phyloP scores from a whole-genome alignment of 1,140 invertebrate species.

The Danaus plexippus region DNA sequence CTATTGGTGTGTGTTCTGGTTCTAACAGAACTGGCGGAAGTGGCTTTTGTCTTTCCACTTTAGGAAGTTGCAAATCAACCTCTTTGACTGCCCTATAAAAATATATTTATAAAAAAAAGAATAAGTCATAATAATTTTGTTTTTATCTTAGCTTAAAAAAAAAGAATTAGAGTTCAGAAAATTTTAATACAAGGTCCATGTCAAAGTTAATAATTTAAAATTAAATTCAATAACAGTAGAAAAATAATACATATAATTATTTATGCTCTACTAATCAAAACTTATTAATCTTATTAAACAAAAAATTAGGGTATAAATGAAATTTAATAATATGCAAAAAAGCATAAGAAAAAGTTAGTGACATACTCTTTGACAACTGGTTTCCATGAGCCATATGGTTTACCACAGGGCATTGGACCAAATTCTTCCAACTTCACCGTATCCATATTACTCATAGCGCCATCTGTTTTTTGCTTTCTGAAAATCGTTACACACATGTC shows the following conservation, averaged over 20 bases:
- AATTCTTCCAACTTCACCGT: conserved; percentile 16
- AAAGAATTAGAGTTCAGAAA: conserved; percentile 7
- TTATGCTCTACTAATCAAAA: no score
- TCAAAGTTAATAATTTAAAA: no score
- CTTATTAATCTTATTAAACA: no score
- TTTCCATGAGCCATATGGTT: conserved; percentile 79
- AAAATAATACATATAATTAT: no score
- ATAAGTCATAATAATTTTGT: no score
- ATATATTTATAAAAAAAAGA: conserved; percentile 1
- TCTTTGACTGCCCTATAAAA: conserved; percentile 30
- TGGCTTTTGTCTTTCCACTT: conserved; percentile 37
- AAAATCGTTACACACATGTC: conserved; percentile 15
- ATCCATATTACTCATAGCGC: conserved; percentile 39
- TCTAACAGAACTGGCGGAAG: conserved; percentile 47
- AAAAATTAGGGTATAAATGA: no score
- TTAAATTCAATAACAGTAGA: no score
- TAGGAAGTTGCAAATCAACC: conserved; percentile 53
- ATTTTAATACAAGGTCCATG: not conserved
- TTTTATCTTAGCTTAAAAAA: not conserved
- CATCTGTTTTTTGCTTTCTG: conserved; percentile 51
- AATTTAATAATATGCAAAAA: no score
- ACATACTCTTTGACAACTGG: conserved; percentile 72
- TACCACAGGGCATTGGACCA: conserved; percentile 43
- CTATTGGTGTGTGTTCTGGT: conserved; percentile 32
- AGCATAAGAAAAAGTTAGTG: no score